phyloP scores from a whole-genome alignment of 2,888 invertebrate genomes.

The Agrypnus murinus region DNA sequence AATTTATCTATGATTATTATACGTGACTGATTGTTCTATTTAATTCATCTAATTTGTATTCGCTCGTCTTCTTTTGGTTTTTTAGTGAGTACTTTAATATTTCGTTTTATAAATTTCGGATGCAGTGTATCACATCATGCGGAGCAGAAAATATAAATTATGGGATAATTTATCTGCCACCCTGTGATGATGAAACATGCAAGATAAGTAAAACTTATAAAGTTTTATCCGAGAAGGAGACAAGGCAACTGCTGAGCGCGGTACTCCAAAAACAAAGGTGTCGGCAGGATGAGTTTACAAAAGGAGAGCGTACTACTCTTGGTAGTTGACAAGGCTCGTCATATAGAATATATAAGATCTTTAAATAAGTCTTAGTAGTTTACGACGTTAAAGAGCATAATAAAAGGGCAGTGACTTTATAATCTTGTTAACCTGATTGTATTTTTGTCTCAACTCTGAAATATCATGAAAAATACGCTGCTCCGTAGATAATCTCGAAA shows the following conservation, averaged over 20 bases:
- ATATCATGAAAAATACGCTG: too few relatives aligned
- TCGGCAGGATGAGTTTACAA: conserved; percentile 17
- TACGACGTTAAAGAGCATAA: too few relatives aligned
- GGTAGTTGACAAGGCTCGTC: conserved; percentile 23
- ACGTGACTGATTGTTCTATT: conserved; percentile 6
- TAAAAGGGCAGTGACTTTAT: too few relatives aligned
- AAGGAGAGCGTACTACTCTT: not conserved
- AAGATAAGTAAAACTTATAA: conserved; percentile 10
- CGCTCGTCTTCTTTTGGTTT: too few relatives aligned
- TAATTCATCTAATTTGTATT: too few relatives aligned
- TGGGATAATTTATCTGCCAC: not conserved
- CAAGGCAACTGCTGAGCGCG: conserved; percentile 17
- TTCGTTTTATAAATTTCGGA: not conserved
- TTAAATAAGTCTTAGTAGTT: not conserved
- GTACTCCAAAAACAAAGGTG: conserved; percentile 28
- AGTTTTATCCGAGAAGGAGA: conserved; percentile 20
- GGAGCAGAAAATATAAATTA: not conserved
- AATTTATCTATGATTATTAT: too few relatives aligned
- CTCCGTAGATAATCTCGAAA: too few relatives aligned
- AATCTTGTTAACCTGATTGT: too few relatives aligned
- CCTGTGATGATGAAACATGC: conserved; percentile 22
- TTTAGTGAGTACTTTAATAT: not conserved
- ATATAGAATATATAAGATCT: not conserved
- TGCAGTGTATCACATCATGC: not conserved
- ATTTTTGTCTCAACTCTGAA: too few relatives aligned